Base-by-base conservation (phyloP, 2,113 vertebrate genomes). In the Panthera tigris region DNA sequence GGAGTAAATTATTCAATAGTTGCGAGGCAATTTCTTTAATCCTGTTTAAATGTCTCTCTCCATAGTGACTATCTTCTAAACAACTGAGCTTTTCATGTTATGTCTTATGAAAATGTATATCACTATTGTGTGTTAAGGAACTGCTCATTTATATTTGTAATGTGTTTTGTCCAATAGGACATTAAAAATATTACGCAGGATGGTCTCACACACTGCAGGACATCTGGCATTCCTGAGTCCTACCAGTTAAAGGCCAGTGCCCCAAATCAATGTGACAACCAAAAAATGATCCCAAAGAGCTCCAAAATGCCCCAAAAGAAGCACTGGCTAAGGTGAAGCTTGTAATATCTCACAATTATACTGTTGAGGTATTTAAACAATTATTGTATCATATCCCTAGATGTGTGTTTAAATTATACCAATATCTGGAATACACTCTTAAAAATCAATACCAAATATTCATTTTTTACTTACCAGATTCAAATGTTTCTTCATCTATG, bases 401-500 rank as follows among this genome's bases (percentile, higher is more conserved):
- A 63, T 57, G 89, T 73, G 7, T 87, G 25, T n/a, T 94, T 93
- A 93, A 71, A 27, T 29, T 82, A 63, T 71, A 76, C 19, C 27
- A 87, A 89, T 91, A 86, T 94, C 63, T 91, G 21, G 33, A 86
- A 92, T 86, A 91, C 52, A 95, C 23, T 83, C 78, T 96, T 97
- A 79, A 86, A 94, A 90, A 61, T 69, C 57, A 36, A 2, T 78
- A 84, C 2, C 4, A 84, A 52, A 90, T 73, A 61, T 10, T 80
- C 4, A 63, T 27, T 19, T 96, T 91, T 98, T 97, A 99, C 99
- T 99, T 99, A 99, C 99, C 99, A 98, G 99, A 99, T 98, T 99
- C 99, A 99, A 99, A 99, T 1, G 99, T 99, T 98, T 99, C 99
- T 98, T 99, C 99, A 96, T 99, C 99, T 99, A 98, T 68, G 69